These are phyloP conservation scores for Zaprionus davidi DNA, from an alignment of 1,140 invertebrate species.

Conservation along the genomic window DNA sequence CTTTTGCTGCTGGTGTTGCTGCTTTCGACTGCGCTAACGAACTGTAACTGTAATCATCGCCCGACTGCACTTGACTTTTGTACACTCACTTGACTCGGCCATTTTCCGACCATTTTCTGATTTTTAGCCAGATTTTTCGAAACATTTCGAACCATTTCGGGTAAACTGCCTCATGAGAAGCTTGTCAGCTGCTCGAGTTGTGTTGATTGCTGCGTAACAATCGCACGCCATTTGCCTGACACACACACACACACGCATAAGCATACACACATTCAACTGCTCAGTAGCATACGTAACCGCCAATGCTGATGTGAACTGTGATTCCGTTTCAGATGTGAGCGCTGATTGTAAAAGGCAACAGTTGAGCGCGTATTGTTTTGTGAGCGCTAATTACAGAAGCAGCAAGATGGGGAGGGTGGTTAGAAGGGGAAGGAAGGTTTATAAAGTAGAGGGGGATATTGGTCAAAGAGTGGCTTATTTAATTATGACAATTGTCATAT, in stretches of 20 bases:
- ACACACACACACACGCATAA: constrained; percentile 1
- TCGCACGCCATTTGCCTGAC: constrained; percentile 56
- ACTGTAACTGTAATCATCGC: constrained; percentile 58
- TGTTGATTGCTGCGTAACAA: constrained; percentile 68
- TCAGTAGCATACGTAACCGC: constrained; percentile 2
- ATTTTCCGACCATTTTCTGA: constrained; percentile 19
- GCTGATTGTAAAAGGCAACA: constrained; percentile 26
- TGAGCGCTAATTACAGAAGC: constrained; percentile 40
- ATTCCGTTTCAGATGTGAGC: constrained; percentile 21
- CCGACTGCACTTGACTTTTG: constrained; percentile 67
- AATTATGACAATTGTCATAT: too few relatives aligned
- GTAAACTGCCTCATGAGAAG: constrained; percentile 56
- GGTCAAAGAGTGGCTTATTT: too few relatives aligned
- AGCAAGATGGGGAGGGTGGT: background rate
- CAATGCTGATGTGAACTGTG: constrained; percentile 1
- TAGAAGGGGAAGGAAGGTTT: background rate
- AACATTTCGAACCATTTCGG: background rate
- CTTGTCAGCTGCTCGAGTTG: constrained; percentile 61
- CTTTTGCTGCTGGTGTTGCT: constrained; percentile 6
- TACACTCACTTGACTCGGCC: constrained; percentile 19
- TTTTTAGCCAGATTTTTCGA: constrained; percentile 30
- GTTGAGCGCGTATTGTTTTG: constrained; percentile 37
- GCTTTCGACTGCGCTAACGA: constrained; percentile 42
- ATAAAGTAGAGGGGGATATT: too few relatives aligned
- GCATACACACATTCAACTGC: background rate